These are phyloP conservation scores for Tokudaia muenninki DNA, from an alignment of 2,797 vertebrate species.

Conservation along the genomic window DNA sequence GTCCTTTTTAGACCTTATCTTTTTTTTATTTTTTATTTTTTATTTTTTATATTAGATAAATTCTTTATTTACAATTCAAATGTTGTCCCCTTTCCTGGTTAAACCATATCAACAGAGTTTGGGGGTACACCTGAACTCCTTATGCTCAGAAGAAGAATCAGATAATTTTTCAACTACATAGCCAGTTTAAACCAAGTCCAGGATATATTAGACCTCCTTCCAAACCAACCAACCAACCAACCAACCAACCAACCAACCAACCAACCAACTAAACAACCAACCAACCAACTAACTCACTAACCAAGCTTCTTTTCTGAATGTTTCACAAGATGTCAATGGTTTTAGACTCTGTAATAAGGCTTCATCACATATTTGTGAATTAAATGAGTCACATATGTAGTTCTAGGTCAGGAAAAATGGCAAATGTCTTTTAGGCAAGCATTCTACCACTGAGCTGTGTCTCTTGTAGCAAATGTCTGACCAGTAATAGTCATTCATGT, in stretches of 20 bases:
- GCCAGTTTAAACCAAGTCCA: not conserved
- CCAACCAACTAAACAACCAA: not conserved
- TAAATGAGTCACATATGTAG: not conserved
- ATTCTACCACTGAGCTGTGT: not conserved
- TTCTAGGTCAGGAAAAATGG: not conserved
- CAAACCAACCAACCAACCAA: not conserved
- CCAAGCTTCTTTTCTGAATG: not conserved
- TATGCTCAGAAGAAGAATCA: not conserved
- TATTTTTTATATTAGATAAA: too few species aligned
- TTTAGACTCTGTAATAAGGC: not conserved
- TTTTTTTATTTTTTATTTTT: too few species aligned
- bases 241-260: not conserved
- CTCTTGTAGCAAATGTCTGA: not conserved
- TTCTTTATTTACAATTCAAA: too few species aligned
- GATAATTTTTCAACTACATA: not conserved
- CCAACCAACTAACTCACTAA: not conserved
- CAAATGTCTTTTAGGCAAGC: not conserved
- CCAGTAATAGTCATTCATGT: not conserved
- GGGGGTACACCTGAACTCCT: not conserved
- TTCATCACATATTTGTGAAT: not conserved
- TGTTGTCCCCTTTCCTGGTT: too few species aligned
- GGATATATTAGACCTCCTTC: not conserved
- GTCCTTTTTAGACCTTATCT: too few species aligned
- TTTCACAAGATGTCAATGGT: not conserved
- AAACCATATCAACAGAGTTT: not conserved